A percentile compares a stretch with the other conserved stretches of the same genome.
Evolutionary conservation across 1,140 invertebrate species (phyloP).

Genomic region (Colletes latitarsis): DNA sequence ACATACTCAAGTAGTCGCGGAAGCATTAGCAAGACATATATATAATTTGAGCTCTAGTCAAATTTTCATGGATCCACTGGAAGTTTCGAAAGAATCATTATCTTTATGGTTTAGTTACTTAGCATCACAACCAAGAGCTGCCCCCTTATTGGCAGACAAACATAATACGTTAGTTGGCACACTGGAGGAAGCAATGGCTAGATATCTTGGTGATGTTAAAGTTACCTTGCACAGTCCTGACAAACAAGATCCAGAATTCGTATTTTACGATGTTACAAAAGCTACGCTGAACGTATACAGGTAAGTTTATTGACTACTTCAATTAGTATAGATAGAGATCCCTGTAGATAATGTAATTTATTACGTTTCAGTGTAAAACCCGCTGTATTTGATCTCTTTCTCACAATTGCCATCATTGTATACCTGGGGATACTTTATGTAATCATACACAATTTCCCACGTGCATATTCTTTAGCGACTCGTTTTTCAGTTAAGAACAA

Average conservation of each 20-base stretch:
- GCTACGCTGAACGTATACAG: slow-evolving; percentile 93
- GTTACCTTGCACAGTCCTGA: slow-evolving; percentile 87
- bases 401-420: slow-evolving; percentile 91
- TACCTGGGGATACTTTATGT: slow-evolving; percentile 93
- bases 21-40: slow-evolving; percentile 91
- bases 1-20: slow-evolving; percentile 90
- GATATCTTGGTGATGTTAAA: slow-evolving; percentile 89
- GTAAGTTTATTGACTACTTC: slow-evolving; percentile 79
- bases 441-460: slow-evolving; percentile 88
- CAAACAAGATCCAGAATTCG: slow-evolving; percentile 95
- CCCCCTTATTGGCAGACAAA: slow-evolving; percentile 87
- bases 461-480: slow-evolving; percentile 72
- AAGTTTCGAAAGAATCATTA: slow-evolving; percentile 87
- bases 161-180: slow-evolving; percentile 84
- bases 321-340: neutral
- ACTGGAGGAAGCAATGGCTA: slow-evolving; percentile 88
- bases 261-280: slow-evolving; percentile 92
- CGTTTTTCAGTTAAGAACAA: slow-evolving; percentile 76
- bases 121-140: slow-evolving; percentile 86
- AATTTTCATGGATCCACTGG: slow-evolving; percentile 87
- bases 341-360: slow-evolving; percentile 52
- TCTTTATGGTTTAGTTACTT: slow-evolving; percentile 88
- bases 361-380: slow-evolving; percentile 93
- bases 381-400: slow-evolving; percentile 97
- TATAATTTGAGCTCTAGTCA: slow-evolving; percentile 89